Conservation (phyloP, 2,113 vertebrate genomes). For the Anhinga rufa region DNA sequence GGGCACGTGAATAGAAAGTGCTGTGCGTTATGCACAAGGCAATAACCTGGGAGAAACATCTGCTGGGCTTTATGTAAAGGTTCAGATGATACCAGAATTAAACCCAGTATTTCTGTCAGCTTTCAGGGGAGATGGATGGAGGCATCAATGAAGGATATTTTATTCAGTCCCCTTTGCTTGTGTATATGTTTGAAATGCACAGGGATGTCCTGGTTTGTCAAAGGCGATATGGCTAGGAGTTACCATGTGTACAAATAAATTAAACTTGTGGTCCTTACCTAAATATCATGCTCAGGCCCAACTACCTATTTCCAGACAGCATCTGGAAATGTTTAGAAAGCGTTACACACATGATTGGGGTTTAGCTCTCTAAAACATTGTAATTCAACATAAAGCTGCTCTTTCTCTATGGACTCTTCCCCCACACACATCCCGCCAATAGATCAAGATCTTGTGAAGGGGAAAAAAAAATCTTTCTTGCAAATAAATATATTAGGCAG, state of each 20-base stretch:
- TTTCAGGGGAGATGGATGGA: background rate
- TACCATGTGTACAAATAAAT: background rate
- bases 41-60: background rate
- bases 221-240: background rate
- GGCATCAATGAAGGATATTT: background rate
- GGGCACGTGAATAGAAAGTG: background rate
- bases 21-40: background rate
- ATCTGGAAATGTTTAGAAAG: background rate
- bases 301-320: background rate
- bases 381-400: background rate
- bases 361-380: background rate
- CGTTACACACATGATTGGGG: background rate
- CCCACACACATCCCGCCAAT: accelerated
- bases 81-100: background rate
- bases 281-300: background rate
- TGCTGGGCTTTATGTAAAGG: background rate
- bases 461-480: background rate
- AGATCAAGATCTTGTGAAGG: background rate
- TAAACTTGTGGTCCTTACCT: background rate
- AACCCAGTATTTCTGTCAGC: background rate
- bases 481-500: background rate
- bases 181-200: background rate
- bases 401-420: background rate
- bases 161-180: background rate
- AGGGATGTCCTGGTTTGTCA: background rate